Conservation (phyloP, 1,140 invertebrate genomes). For the Ooceraea biroi region DNA sequence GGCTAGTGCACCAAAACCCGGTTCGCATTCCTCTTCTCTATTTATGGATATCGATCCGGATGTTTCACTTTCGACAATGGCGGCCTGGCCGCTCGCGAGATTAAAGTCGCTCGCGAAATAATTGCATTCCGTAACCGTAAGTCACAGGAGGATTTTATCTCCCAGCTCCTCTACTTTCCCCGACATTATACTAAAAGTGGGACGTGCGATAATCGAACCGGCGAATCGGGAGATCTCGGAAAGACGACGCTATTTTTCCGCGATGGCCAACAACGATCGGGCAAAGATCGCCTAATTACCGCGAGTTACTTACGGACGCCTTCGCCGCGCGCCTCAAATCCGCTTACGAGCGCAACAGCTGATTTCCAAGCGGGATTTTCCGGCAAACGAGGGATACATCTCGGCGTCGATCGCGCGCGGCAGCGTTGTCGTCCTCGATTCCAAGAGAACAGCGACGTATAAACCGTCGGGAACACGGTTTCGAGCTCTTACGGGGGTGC, state of each 20-base stretch:
- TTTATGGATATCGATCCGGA: conserved; percentile 57
- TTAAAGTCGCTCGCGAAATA: conserved; percentile 7
- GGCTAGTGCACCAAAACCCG: background rate
- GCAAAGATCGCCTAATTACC: conserved; percentile 26
- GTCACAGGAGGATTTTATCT: background rate
- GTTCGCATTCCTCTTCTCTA: conserved; percentile 40
- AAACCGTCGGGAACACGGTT: conserved; percentile 60
- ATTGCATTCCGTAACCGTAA: background rate
- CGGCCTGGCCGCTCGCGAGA: background rate
- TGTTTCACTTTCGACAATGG: conserved; percentile 61
- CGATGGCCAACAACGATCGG: background rate
- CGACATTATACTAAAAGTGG: background rate
- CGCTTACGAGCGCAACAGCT: conserved; percentile 36
- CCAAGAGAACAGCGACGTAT: conserved; percentile 32
- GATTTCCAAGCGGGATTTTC: background rate
- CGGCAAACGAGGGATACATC: conserved; percentile 2
- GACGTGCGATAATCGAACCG: background rate
- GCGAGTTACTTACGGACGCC: conserved; percentile 55
- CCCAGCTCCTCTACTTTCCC: background rate
- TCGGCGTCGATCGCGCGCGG: conserved; percentile 3
- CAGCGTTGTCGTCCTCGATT: background rate
- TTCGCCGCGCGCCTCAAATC: conserved; percentile 32
- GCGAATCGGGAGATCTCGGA: background rate
- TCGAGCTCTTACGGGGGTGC: conserved; percentile 48
- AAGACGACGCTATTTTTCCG: background rate